Conservation (phyloP, 1,140 invertebrate genomes). For the Sitobion miscanthi region DNA sequence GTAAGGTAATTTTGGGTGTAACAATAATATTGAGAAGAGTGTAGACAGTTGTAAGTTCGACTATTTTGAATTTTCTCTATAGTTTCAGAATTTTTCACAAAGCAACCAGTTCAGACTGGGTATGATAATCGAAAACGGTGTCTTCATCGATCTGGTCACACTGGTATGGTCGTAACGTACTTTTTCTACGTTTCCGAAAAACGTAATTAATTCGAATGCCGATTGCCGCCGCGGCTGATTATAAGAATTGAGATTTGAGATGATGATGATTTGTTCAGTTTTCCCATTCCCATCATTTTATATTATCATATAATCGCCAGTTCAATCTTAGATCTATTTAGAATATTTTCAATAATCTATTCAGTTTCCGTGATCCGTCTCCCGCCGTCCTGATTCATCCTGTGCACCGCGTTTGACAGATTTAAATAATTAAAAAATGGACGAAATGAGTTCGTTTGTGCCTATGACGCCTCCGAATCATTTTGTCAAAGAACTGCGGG, state of each 20-base stretch:
- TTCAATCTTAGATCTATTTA: no score
- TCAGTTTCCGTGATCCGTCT: background rate
- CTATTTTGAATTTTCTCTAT: no score
- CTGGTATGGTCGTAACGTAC: slow-evolving; percentile 25
- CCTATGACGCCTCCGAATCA: slow-evolving; percentile 60
- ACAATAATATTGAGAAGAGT: no score
- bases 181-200: slow-evolving; percentile 23
- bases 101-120: background rate
- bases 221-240: background rate
- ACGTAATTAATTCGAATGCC: background rate
- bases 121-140: background rate
- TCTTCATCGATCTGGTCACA: background rate
- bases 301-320: no score
- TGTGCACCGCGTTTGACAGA: background rate
- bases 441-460: slow-evolving; percentile 2
- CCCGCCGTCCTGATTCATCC: background rate
- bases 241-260: background rate
- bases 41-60: no score
- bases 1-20: no score
- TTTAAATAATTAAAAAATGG: background rate
- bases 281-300: no score
- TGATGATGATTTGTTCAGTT: no score
- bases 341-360: background rate
- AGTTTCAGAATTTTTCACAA: background rate
- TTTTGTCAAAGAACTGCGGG: slow-evolving; percentile 69